Conservation (phyloP, 1,140 invertebrate genomes). For the Archegozetes longisetosus region DNA sequence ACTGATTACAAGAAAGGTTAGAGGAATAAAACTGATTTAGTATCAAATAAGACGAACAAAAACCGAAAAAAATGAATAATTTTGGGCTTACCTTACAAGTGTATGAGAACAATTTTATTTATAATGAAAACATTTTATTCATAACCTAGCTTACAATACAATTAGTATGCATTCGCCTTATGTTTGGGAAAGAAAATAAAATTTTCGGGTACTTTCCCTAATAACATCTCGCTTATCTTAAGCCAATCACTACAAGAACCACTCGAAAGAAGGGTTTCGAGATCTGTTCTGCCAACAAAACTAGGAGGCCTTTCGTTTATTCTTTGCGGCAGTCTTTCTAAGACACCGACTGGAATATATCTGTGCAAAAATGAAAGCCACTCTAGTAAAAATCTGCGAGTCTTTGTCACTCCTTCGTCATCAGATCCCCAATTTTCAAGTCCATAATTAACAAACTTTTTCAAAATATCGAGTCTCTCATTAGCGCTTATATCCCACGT, state of each 20-base stretch:
- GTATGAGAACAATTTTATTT: too few relatives aligned
- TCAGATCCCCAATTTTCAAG: constrained; percentile 98
- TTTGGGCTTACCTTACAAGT: too few relatives aligned
- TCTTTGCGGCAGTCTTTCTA: constrained; percentile 77
- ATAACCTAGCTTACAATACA: too few relatives aligned
- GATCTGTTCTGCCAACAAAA: constrained; percentile 74
- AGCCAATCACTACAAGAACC: constrained; percentile 84
- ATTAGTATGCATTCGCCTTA: constrained; percentile 80
- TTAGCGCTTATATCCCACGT: constrained; percentile 76
- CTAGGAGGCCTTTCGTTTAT: constrained; percentile 87
- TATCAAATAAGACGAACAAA: too few relatives aligned
- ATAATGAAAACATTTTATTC: too few relatives aligned
- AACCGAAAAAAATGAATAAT: too few relatives aligned
- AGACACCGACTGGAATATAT: constrained; percentile 84
- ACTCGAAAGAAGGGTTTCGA: constrained; percentile 90
- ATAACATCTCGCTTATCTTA: constrained; percentile 90
- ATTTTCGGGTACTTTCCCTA: constrained; percentile 77
- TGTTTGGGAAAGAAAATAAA: constrained; percentile 95
- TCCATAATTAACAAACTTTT: constrained; percentile 79
- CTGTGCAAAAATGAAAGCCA: constrained; percentile 75
- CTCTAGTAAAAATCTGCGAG: constrained; percentile 78
- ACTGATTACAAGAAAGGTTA: too few relatives aligned
- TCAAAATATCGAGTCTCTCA: constrained; percentile 81
- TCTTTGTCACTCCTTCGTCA: constrained; percentile 84
- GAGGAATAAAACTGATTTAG: too few relatives aligned